phyloP scores from a whole-genome alignment of 2,113 vertebrate genomes.

The Lasiurus cinereus region DNA sequence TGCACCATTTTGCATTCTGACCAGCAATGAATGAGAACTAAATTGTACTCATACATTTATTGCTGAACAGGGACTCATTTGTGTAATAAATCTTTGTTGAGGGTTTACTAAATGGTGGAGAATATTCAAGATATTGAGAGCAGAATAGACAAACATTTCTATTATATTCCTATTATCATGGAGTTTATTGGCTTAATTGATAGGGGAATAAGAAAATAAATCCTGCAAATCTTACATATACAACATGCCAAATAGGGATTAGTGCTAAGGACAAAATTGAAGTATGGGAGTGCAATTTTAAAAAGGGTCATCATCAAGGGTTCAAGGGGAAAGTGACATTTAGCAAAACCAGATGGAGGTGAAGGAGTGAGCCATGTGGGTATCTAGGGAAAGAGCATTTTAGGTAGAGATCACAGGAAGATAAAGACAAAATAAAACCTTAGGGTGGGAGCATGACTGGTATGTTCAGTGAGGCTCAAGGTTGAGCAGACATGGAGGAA shows the following conservation, averaged over 20 bases:
- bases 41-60: background rate
- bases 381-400: background rate
- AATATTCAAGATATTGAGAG: background rate
- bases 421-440: background rate
- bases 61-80: constrained; percentile 33
- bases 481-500: background rate
- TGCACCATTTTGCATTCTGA: background rate
- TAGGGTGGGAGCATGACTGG: background rate
- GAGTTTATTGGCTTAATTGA: background rate
- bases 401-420: background rate
- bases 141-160: constrained; percentile 1
- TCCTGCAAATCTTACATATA: rapidly evolving
- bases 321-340: background rate
- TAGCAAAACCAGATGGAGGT: background rate
- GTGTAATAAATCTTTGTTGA: constrained; percentile 23
- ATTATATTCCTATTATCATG: background rate
- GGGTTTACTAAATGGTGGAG: background rate
- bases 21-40: background rate
- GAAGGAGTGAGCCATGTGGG: background rate
- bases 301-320: background rate
- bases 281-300: background rate
- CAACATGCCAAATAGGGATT: background rate
- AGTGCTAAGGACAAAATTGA: background rate
- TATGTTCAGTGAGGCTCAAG: background rate
- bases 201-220: background rate